Conservation (phyloP, 2,888 invertebrate species). For the Cantharis rustica region DNA sequence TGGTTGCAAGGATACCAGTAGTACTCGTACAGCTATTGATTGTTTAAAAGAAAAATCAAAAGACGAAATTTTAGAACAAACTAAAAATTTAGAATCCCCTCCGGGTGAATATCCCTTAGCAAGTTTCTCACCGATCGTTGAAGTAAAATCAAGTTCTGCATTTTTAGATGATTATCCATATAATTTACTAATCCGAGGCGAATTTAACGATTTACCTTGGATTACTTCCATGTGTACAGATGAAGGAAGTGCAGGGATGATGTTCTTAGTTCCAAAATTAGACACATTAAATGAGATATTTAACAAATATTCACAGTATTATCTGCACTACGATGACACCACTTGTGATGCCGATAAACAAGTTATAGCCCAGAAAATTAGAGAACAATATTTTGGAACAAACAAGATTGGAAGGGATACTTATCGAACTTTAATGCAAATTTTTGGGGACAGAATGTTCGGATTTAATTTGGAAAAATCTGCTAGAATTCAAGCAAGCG, state of each 20-base stretch:
- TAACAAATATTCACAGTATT: background rate
- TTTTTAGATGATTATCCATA: constrained; percentile 70
- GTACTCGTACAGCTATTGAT: constrained; percentile 59
- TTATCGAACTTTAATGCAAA: background rate
- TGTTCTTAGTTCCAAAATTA: too few relatives aligned
- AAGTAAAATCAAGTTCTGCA: constrained; percentile 55
- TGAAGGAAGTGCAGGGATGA: constrained; percentile 66
- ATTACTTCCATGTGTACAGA: constrained; percentile 68
- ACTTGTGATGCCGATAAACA: background rate
- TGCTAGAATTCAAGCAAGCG: background rate
- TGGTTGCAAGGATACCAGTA: constrained; percentile 64
- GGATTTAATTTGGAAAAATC: background rate
- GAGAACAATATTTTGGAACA: background rate
- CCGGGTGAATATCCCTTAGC: constrained; percentile 35
- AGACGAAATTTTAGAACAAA: constrained; percentile 61
- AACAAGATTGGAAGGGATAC: background rate
- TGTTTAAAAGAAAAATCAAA: constrained; percentile 67
- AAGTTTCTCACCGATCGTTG: constrained; percentile 45
- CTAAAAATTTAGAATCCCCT: constrained; percentile 60
- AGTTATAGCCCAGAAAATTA: background rate
- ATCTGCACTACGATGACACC: background rate
- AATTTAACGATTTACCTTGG: constrained; percentile 69
- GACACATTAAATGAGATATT: background rate
- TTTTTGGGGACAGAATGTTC: constrained; percentile 4
- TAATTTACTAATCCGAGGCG: constrained; percentile 63